Evolutionary conservation across 2,888 invertebrate genomes (phyloP), one percentile per base, ranked within the genome.

Genomic region (Amphipyra berbera): DNA sequence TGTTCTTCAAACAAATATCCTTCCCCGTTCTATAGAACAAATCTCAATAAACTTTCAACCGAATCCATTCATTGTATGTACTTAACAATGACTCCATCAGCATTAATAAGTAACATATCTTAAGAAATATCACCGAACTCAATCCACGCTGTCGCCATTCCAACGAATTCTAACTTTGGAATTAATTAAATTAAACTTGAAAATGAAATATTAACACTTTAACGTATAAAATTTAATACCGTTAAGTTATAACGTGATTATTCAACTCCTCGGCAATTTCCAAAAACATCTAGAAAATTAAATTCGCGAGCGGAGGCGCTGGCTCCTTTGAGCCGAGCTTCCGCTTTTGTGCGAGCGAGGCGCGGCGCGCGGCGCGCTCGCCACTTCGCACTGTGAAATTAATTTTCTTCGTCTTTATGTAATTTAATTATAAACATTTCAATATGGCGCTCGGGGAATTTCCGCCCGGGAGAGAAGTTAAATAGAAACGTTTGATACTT

Each of bases 341-440:
- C 88, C 89, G 90, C 93, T 91, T 92, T 93, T 91, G 88, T 90
- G 84, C 84, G 82, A 69, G 72, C 71, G 74, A 78, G 79, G 68
- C 75, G 73, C 74, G 73, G 68, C 73, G 79, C 85, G 30, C 30
- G 30, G 30, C 30, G 30, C 30, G 90, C 89, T 89, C 89, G 92
- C 93, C 94, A 94, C 94, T 94, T 92, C 90, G 91, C 90, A 88
- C 90, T 90, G 91, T 90, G 94, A 95, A 95, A 95, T 95, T 95
- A 95, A 95, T 95, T 95, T 95, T 94, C 93, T 95, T 94, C 95
- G 94, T 94, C 95, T 94, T 95, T 95, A 95, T 95, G 94, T 95
- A 95, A 95, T 95, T 95, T 94, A 95, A 95, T 95, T 95, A 95
- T 95, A 95, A 95, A 94, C 95, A 95, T 95, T 95, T 95, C 95